Base-by-base conservation (phyloP, 2,113 vertebrate species). In the Oreochromis aureus region DNA sequence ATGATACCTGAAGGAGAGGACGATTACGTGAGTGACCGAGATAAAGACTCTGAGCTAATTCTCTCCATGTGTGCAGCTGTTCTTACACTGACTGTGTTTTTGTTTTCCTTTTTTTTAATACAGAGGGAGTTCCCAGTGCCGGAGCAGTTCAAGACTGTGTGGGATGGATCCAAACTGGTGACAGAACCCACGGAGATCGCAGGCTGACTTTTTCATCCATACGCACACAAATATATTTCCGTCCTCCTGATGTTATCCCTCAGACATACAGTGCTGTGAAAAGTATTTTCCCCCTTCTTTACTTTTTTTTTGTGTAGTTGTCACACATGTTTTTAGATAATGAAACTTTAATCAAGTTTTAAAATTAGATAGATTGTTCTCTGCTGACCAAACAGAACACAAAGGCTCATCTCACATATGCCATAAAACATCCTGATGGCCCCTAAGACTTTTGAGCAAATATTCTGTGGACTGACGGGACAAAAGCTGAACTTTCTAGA, bases 61-160 rank as follows among this genome's bases (percentile, higher is more conserved):
- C 24, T 78, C 27, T 51, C 27, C 18, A 6, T n/a, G 46, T 32
- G 46, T 71, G 55, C 12, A 27, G 80, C 22, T 46, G 9, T 32
- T 27, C 30, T 80, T 13, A 80, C 27, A 7, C n/a, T n/a, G 15
- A 18, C 46, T 5, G 10, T 53, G 24, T 51, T 51, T 41, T 41
- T 13, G 10, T 39, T 66, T 66, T 22, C 6, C 4, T 30, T 69
- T 22, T 54, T 86, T 81, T 80, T 16, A 83, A 83, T 76, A 86
- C 97, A 99, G 99, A 99, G 96, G 96, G 99, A 99, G 97, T 98
- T 98, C 92, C 98, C 99, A 4, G 96, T 99, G 91, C 99, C 98
- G 8, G 99, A 99, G 93, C 98, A 99, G 97, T 99, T 98, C 96
- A 99, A 99, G 97, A 99, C 98, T 4, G 90, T 97, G 6, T 99